Base-by-base conservation (phyloP, 2,888 invertebrate species). In the Sarcophaga rosellei region DNA sequence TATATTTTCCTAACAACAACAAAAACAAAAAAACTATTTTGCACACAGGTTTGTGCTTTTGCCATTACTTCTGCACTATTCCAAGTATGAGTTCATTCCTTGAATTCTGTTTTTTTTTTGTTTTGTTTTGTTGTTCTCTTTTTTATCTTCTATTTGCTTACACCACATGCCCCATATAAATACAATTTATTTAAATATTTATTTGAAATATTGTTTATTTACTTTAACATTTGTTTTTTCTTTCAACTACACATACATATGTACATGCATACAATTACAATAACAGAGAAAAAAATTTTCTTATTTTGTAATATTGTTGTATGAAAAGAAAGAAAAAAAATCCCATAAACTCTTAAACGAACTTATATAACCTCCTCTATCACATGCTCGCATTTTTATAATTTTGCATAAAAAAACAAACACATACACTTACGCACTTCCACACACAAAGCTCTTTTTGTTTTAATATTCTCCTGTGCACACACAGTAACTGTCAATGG, bases 161-260 rank as follows among this genome's bases (percentile, higher is more conserved):
- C 35, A 35, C 35, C 35, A 35, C 35, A 35, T 35, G 35, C n/a
- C 57, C n/a, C 57, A 17, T 57, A 57, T 53, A 25, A 21, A 25
- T 53, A 86, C 84, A 89, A 45, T 25, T 90, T 89, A 85, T 87
- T 90, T 74, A 65, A 57, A 62, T 79, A 65, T 79, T 63, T 89
- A 89, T 88, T 88, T 86, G 87, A 89, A 83, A 85, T 75, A 80
- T 86, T 87, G 83, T 88, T 88, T 88, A 88, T 88, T 72, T 82
- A 76, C 23, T n/a, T 69, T 81, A 59, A 77, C 72, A 84, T 83
- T n/a, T n/a, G n/a, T n/a, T 84, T 85, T 53, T 61, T 79, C 11
- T 47, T 81, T 10, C 3, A 69, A 53, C n/a, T 35, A 2, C 35
- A 35, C 35, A 35, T 35, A 25, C 25, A 4, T 1, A 1, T 35